Evolutionary conservation across 2,797 vertebrate genomes (phyloP).

Genomic region (Clamator glandarius): DNA sequence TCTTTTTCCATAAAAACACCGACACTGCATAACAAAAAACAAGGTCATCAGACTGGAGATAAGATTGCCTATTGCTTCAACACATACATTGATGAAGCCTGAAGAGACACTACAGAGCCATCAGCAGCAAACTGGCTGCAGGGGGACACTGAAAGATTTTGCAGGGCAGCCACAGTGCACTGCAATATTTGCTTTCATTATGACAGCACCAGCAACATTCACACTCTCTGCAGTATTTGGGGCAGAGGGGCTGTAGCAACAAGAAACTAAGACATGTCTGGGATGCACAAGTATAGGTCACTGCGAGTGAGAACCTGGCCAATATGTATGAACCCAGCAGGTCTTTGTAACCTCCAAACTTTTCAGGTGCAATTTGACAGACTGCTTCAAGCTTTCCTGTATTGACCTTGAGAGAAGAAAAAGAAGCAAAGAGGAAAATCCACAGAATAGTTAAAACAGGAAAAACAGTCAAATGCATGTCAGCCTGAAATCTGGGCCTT

Average conservation of each 20-base stretch:
- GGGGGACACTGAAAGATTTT: neutral
- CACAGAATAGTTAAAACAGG: neutral
- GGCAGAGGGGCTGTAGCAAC: neutral
- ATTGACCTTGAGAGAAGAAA: neutral
- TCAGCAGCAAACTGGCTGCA: neutral
- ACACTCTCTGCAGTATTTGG: neutral
- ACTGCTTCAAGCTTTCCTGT: neutral
- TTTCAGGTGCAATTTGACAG: neutral
- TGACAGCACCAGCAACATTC: neutral
- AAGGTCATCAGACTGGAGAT: neutral
- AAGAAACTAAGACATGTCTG: neutral
- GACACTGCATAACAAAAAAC: rapidly evolving
- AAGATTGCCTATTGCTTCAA: neutral
- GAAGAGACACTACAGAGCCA: neutral
- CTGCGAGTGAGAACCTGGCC: neutral
- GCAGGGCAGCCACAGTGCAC: neutral
- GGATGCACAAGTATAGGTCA: neutral
- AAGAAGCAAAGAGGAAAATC: constrained; percentile 12
- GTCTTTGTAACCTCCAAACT: neutral
- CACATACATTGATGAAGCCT: neutral
- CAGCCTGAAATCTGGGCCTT: neutral
- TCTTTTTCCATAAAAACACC: neutral
- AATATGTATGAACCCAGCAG: neutral
- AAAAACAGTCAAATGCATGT: neutral
- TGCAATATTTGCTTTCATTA: neutral